Conservation (phyloP, 2,888 invertebrate species). For the Lacanobia oleracea region DNA sequence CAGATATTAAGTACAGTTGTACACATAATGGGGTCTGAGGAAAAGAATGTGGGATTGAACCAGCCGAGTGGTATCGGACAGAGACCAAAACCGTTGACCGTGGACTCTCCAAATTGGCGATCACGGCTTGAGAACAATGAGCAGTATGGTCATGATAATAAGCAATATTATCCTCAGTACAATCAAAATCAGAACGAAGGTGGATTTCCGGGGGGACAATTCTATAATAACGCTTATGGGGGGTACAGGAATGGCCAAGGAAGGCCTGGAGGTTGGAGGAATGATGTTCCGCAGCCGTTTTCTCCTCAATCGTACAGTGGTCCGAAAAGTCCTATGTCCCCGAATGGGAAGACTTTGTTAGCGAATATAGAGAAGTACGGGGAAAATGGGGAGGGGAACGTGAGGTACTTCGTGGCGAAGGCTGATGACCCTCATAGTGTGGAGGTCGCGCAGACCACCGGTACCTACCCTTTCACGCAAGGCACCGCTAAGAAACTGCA, state of each 20-base stretch:
- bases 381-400: conserved; percentile 66
- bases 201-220: conserved; percentile 71
- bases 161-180: conserved; percentile 73
- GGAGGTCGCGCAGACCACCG: conserved; percentile 89
- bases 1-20: conserved; percentile 92
- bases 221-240: conserved; percentile 75
- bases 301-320: conserved; percentile 76
- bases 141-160: conserved; percentile 74
- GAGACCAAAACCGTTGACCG: conserved; percentile 92
- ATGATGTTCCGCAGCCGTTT: conserved; percentile 74
- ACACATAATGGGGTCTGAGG: conserved; percentile 93
- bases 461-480: conserved; percentile 91
- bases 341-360: conserved; percentile 80
- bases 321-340: conserved; percentile 82
- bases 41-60: conserved; percentile 92
- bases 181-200: conserved; percentile 69
- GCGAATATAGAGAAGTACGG: conserved; percentile 85
- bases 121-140: conserved; percentile 76
- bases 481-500: conserved; percentile 91
- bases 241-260: conserved; percentile 77
- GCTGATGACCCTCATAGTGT: conserved; percentile 90
- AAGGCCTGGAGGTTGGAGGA: conserved; percentile 72
- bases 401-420: conserved; percentile 91
- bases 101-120: conserved; percentile 89
- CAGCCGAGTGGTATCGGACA: conserved; percentile 95